Base-by-base conservation (phyloP, 2,113 vertebrate genomes). In the Hippocampus mohnikei region DNA sequence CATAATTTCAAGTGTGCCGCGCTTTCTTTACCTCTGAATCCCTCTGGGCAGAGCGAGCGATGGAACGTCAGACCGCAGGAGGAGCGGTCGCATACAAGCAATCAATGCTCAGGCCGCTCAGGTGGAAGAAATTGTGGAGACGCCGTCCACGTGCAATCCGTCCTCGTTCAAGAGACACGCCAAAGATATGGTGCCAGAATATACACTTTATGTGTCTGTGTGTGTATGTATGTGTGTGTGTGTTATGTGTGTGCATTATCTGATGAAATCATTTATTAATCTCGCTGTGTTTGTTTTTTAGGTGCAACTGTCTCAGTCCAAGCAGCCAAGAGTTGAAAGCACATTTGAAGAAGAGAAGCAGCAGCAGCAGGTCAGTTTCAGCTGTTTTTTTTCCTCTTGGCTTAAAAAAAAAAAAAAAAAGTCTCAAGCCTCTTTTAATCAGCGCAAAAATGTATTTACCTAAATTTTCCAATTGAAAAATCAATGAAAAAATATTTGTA, bases 41-140 rank as follows among this genome's bases (percentile, higher is more conserved):
- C 3, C 72, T 56, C 5, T 25, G 77, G 90, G 88, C 73, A 67
- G 23, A 71, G 74, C 27, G 0, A 37, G 81, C 66, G 74, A 81
- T 79, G 84, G 83, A 27, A 44, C 40, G 20, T 74, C 73, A 53
- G 58, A 42, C n/a, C 60, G 75, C 68, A 56, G 77, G 67, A 79
- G 78, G 25, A 88, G 82, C n/a, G 77, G 55, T 29, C 69, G 77
- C 23, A 71, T 87, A 74, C 82, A 84, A 73, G 58, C 62, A 21
- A 33, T 77, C 58, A 50, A 59, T 72, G 58, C 40, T 23, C 71
- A 78, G 3, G 64, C 37, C 2, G 59, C 58, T 3, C 67, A 75
- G 60, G 70, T 77, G 23, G 55, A 60, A 44, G 33, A 78, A 66
- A 37, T 11, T 29, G 11, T 10, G 40, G 63, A 46, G 67, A 80